Evolutionary conservation across 1,140 invertebrate genomes (phyloP), one percentile per base, ranked within the genome.

Genomic region (Varroa destructor): DNA sequence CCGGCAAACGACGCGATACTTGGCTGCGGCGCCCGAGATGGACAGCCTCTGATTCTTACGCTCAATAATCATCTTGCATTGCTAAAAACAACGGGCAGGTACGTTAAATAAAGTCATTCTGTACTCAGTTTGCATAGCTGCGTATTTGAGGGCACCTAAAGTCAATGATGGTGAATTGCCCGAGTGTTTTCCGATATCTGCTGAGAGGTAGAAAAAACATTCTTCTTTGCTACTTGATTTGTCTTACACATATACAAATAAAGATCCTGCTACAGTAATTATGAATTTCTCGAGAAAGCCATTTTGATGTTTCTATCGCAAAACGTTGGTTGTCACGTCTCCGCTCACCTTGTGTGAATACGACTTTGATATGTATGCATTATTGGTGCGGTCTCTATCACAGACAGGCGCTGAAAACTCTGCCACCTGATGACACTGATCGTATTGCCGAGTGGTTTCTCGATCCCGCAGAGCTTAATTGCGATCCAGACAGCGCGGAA

Each of bases 1-100:
- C 61, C 61, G 14, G 12, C 37, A 1, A 67, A 67, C 61, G 61
- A 67, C 46, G 61, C 61, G 40, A 67, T 67, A 4, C 36, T 67
- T 12, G 61, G 61, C 12, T 67, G 61, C 61, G 61, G 61, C 46
- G 40, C 61, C 37, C 14, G 46, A 37, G 61, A 67, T 46, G 61
- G 61, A 36, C 61, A 67, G 46, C 61, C 61, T 1, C 61, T 67
- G 12, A 2, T 67, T 12, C 36, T 67, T 14, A 67, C 61, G 5
- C 61, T 43, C 40, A 40, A 43, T 37, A 67, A 67, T 67, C 61
- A 67, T 40, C 36, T 67, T 40, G 61, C 40, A 12, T 14, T 67
- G 14, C 46, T 67, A 46, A 67, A 67, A 67, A 67, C 61, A 12
- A 67, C 61, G 1, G 61, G 61, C 12, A 67, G 61, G 61, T 67